phyloP scores from a whole-genome alignment of 2,797 vertebrate species.

The Cuniculus paca region DNA sequence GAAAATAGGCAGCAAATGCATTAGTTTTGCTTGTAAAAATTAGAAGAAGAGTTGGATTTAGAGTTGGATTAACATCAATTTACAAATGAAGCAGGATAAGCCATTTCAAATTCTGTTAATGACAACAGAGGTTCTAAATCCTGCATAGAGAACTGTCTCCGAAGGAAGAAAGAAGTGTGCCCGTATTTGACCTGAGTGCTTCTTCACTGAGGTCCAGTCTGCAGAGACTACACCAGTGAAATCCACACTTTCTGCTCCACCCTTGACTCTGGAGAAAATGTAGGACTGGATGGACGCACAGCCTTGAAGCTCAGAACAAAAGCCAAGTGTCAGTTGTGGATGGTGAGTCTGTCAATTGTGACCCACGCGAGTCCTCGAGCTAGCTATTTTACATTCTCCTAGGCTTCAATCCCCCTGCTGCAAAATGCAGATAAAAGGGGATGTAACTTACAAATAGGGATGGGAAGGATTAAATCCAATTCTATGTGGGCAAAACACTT shows the following conservation, averaged over 20 bases:
- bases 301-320: neutral
- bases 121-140: neutral
- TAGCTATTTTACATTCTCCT: neutral
- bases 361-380: neutral
- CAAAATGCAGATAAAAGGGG: slow-evolving; percentile 39
- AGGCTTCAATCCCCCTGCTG: slow-evolving; percentile 6
- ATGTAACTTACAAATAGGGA: neutral
- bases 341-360: neutral
- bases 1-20: neutral
- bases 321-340: neutral
- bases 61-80: slow-evolving; percentile 30
- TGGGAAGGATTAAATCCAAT: neutral
- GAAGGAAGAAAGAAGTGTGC: neutral
- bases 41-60: neutral
- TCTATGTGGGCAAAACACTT: neutral
- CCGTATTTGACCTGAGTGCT: neutral
- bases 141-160: neutral
- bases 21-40: slow-evolving; percentile 38
- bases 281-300: neutral
- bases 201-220: neutral
- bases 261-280: neutral
- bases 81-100: slow-evolving; percentile 59
- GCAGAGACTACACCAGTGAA: neutral
- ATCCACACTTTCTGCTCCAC: neutral
- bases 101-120: slow-evolving; percentile 47